These are phyloP conservation scores for Pinna nobilis DNA, from an alignment of 1,140 invertebrate genomes.

Conservation along the genomic window DNA sequence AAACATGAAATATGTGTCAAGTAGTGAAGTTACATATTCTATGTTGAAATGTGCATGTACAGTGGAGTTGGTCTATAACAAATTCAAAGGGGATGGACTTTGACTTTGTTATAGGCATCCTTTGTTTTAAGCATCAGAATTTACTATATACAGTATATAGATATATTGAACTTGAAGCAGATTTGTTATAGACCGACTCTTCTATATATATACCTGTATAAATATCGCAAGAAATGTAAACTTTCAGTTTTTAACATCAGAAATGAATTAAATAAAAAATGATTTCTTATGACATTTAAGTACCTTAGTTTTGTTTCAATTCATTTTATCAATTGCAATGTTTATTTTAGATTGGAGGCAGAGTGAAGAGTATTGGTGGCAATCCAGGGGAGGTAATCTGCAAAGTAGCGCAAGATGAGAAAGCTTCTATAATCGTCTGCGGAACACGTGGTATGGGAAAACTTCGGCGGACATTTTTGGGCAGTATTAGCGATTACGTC, in stretches of 20 bases:
- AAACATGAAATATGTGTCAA: too few relatives aligned
- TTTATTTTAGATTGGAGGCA: conserved; percentile 64
- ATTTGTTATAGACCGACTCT: too few relatives aligned
- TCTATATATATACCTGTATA: too few relatives aligned
- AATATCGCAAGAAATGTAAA: not conserved
- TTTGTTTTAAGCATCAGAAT: too few relatives aligned
- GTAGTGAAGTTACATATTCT: too few relatives aligned
- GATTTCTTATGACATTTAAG: not conserved
- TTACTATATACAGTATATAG: too few relatives aligned
- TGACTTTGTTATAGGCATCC: too few relatives aligned
- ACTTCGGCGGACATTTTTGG: conserved; percentile 66
- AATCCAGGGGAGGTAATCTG: conserved; percentile 65
- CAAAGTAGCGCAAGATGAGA: conserved; percentile 67
- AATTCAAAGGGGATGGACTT: too few relatives aligned
- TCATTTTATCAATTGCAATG: conserved; percentile 1
- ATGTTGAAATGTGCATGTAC: too few relatives aligned
- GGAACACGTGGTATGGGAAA: conserved; percentile 69
- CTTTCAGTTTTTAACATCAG: not conserved
- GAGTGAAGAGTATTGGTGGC: conserved; percentile 67
- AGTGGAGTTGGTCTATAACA: too few relatives aligned
- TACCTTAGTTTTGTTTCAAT: not conserved
- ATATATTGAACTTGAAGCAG: too few relatives aligned
- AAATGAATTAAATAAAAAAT: not conserved
- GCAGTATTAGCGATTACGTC: conserved; percentile 71
- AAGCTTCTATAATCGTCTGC: conserved; percentile 63